Evolutionary conservation across 2,797 vertebrate species (phyloP).

Genomic region (Furcifer pardalis): DNA sequence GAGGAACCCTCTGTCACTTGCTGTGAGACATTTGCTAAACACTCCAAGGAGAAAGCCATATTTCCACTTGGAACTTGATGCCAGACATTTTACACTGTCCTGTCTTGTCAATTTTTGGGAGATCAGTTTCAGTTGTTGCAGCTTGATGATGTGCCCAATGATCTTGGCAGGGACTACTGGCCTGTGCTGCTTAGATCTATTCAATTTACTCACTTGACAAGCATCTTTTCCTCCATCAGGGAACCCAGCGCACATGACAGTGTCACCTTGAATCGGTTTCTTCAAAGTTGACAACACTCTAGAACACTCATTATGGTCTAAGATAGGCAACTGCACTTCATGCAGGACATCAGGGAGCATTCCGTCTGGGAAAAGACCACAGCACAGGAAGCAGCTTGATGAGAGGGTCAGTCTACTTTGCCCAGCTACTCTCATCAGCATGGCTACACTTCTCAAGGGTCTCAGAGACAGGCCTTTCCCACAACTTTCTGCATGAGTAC

Average conservation of each 20-base stretch:
- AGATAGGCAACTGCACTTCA: conserved; percentile 82
- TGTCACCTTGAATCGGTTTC: conserved; percentile 70
- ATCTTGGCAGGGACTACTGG: too few relatives aligned
- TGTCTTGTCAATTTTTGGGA: too few relatives aligned
- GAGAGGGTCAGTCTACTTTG: neutral
- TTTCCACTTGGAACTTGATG: too few relatives aligned
- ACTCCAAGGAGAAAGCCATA: too few relatives aligned
- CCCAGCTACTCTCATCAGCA: neutral
- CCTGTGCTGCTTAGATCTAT: neutral
- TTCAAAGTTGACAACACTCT: conserved; percentile 75
- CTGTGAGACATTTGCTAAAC: too few relatives aligned
- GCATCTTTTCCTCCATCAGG: conserved; percentile 85
- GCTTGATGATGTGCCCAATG: too few relatives aligned
- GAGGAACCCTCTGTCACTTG: too few relatives aligned
- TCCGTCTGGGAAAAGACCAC: conserved; percentile 75
- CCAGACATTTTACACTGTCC: too few relatives aligned
- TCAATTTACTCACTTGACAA: conserved; percentile 81
- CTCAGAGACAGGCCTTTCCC: neutral
- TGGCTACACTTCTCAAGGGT: neutral
- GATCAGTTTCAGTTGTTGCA: too few relatives aligned
- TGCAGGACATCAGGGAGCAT: conserved; percentile 74
- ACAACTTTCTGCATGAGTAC: neutral
- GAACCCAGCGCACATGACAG: conserved; percentile 86
- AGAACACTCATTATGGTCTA: conserved; percentile 78
- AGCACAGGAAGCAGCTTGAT: neutral